Conservation (phyloP, 2,797 vertebrate species). For the Neosilurus mollespiculum region DNA sequence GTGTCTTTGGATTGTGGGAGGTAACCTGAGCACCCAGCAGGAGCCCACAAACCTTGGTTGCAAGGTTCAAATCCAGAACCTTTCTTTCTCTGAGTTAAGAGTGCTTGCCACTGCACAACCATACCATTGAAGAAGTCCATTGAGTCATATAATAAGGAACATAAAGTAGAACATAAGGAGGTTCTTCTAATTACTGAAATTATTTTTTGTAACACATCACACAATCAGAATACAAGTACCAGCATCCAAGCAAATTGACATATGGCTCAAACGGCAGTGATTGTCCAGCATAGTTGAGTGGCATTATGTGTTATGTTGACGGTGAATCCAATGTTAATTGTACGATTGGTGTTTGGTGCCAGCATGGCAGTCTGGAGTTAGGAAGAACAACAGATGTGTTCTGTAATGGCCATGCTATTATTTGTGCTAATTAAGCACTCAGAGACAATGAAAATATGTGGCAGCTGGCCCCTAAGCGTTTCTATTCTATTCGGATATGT, state of each 20-base stretch:
- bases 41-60: too few species aligned
- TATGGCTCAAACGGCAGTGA: conserved; percentile 16
- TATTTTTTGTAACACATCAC: conserved; percentile 1
- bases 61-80: too few species aligned
- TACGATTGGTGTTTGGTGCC: conserved; percentile 24
- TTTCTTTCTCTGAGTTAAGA: too few species aligned
- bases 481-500: conserved; percentile 20
- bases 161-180: conserved; percentile 1
- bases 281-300: conserved; percentile 26
- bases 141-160: not conserved
- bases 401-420: conserved; percentile 33
- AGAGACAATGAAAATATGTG: conserved; percentile 10
- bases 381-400: conserved; percentile 35
- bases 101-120: too few species aligned
- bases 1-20: too few species aligned
- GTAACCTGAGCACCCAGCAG: too few species aligned
- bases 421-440: conserved; percentile 31
- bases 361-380: conserved; percentile 32
- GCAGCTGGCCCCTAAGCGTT: conserved; percentile 27
- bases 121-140: too few species aligned
- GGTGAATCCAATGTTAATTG: conserved; percentile 24
- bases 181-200: not conserved
- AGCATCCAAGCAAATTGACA: conserved; percentile 26
- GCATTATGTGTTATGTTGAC: conserved; percentile 33
- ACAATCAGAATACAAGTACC: conserved; percentile 5